A percentile compares a stretch with the other conserved stretches of the same genome.
Conservation (phyloP, 2,113 vertebrate species). For the Speoplatyrhinus poulsoni region DNA sequence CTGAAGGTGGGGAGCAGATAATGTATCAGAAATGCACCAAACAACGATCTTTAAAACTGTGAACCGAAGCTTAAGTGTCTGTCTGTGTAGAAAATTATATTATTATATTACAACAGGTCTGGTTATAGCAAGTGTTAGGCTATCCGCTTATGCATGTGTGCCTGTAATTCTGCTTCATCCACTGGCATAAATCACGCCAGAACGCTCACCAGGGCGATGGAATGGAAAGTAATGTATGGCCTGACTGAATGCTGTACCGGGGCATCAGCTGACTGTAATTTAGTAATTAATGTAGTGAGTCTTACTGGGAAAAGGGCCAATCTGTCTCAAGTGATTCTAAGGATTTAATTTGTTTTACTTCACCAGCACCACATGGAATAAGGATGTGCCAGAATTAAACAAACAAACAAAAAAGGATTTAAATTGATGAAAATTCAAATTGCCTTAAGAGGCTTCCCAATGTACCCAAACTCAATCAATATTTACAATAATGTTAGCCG, state of each 20-base stretch:
- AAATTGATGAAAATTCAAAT: background rate
- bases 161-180: background rate
- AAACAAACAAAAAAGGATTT: background rate
- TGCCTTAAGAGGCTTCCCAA: background rate
- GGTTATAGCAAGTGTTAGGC: too few relatives aligned
- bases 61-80: background rate
- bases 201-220: background rate
- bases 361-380: background rate
- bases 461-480: too few relatives aligned
- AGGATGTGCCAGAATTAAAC: background rate
- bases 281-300: background rate
- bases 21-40: background rate
- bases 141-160: background rate
- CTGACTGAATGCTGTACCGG: background rate
- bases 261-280: background rate
- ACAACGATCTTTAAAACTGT: background rate
- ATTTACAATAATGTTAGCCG: too few relatives aligned
- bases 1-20: too few relatives aligned
- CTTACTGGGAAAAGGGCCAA: background rate
- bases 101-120: too few relatives aligned
- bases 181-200: background rate
- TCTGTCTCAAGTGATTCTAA: background rate
- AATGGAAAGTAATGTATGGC: background rate
- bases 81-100: too few relatives aligned
- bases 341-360: background rate